Evolutionary conservation across 1,140 invertebrate genomes (phyloP).

Genomic region (Neuroterus valhalla): DNA sequence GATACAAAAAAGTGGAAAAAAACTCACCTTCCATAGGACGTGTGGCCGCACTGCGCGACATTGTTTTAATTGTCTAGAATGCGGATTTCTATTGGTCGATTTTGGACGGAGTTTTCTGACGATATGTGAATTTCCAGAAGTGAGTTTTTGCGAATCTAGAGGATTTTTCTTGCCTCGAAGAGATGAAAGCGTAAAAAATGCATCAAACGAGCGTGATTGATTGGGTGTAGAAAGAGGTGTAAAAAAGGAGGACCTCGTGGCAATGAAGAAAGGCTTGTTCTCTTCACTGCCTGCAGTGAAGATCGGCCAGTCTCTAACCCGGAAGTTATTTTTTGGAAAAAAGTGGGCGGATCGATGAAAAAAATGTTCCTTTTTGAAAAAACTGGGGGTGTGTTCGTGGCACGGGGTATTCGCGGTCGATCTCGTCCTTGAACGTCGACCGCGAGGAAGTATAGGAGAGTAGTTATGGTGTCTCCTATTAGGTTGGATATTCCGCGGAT

Average conservation of each 20-base stretch:
- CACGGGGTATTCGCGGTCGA: conserved; percentile 35
- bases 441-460: neutral
- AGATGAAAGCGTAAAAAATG: conserved; percentile 48
- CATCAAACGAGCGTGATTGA: conserved; percentile 46
- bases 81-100: conserved; percentile 37
- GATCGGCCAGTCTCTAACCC: neutral
- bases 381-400: conserved; percentile 35
- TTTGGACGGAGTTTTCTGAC: conserved; percentile 55
- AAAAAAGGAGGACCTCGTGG: conserved; percentile 41
- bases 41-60: conserved; percentile 61
- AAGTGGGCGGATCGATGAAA: neutral
- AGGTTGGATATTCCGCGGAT: conserved; percentile 66
- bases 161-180: conserved; percentile 28
- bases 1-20: neutral
- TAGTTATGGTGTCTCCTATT: conserved; percentile 39
- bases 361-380: conserved; percentile 39
- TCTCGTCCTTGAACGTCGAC: conserved; percentile 19
- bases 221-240: conserved; percentile 47
- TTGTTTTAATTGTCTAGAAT: conserved; percentile 47
- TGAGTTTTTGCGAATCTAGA: conserved; percentile 32
- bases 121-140: conserved; percentile 26
- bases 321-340: neutral
- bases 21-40: conserved; percentile 61
- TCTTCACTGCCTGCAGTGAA: conserved; percentile 24
- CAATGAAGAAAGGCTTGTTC: neutral